phyloP scores from a whole-genome alignment of 1,140 invertebrate species.

The Zaprionus nigranus region DNA sequence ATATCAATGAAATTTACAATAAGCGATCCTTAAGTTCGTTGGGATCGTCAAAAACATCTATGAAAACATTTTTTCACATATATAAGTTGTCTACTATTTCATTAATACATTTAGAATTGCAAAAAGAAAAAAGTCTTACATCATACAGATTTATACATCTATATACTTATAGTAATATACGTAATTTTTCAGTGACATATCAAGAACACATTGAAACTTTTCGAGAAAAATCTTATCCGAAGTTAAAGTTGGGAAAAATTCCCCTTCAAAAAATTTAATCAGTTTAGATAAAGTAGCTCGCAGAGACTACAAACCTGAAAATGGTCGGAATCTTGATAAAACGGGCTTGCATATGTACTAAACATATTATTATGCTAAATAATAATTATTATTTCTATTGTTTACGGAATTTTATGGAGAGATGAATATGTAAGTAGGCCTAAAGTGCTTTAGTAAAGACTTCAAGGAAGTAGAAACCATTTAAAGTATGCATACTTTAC shows the following conservation, averaged over 20 bases:
- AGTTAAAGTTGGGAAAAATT: not conserved
- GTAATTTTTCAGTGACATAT: not conserved
- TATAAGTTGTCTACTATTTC: not conserved
- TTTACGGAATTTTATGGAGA: not conserved
- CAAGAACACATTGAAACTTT: not conserved
- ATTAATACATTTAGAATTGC: slow-evolving; percentile 1
- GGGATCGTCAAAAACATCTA: not conserved
- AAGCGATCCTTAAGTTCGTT: not conserved
- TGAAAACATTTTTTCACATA: no score
- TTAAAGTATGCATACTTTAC: not conserved
- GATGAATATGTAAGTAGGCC: not conserved
- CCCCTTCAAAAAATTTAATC: not conserved
- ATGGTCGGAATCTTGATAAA: slow-evolving; percentile 1
- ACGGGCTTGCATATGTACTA: not conserved
- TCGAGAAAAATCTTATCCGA: not conserved
- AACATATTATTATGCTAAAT: slow-evolving; percentile 1
- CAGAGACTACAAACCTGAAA: not conserved
- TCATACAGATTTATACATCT: not conserved
- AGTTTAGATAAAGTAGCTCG: not conserved
- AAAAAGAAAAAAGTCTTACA: not conserved
- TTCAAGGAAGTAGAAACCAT: not conserved
- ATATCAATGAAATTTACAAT: slow-evolving; percentile 1
- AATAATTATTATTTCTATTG: not conserved
- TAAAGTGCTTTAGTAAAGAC: not conserved
- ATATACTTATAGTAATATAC: not conserved